Evolutionary conservation across 2,888 invertebrate species (phyloP).

Genomic region (Mythimna pallens): DNA sequence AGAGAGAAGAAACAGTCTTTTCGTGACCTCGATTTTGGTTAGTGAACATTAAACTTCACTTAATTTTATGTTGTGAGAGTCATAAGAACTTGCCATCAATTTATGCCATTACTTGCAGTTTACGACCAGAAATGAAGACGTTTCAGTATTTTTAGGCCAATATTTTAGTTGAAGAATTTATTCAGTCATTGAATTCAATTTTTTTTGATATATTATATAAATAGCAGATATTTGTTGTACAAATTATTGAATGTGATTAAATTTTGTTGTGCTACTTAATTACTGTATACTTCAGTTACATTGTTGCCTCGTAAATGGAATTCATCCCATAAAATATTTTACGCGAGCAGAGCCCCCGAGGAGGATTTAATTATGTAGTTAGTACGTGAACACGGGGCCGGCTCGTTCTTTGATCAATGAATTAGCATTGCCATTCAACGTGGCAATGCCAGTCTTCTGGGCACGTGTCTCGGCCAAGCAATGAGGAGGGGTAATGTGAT

Average conservation of each 20-base stretch:
- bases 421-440: conserved; percentile 1
- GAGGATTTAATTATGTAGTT: background rate
- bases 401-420: background rate
- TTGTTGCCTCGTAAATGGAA: background rate
- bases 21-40: conserved; percentile 5
- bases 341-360: background rate
- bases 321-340: background rate
- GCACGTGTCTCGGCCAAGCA: background rate
- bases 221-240: background rate
- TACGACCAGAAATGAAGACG: conserved; percentile 49
- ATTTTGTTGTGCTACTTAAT: too few species aligned
- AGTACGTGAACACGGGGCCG: background rate
- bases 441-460: background rate
- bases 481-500: too few species aligned
- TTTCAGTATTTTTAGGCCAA: conserved; percentile 22
- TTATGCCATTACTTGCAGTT: conserved; percentile 37
- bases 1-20: background rate
- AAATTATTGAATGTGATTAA: too few species aligned
- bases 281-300: background rate
- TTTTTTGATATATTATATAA: background rate
- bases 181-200: background rate
- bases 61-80: conserved; percentile 35
- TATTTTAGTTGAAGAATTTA: conserved; percentile 27
- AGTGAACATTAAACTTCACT: conserved; percentile 39
- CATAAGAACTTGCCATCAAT: conserved; percentile 43